Evolutionary conservation across 2,888 invertebrate species (phyloP).

Genomic region (Zeuzera pyrina): DNA sequence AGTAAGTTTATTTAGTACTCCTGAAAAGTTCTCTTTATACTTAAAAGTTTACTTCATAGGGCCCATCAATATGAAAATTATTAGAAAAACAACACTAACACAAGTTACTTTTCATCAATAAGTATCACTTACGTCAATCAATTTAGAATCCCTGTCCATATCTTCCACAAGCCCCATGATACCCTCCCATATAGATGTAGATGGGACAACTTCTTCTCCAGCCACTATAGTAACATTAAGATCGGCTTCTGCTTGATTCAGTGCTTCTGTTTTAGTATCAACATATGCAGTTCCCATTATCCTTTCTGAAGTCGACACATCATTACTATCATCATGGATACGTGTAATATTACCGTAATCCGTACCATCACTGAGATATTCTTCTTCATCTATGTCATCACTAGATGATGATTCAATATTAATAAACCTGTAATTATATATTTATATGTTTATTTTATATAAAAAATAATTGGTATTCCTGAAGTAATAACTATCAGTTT

Average conservation of each 20-base stretch:
- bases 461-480: too few relatives aligned
- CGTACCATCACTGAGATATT: slow-evolving; percentile 57
- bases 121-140: slow-evolving; percentile 46
- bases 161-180: slow-evolving; percentile 59
- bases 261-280: slow-evolving; percentile 33
- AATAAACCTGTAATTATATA: slow-evolving; percentile 76
- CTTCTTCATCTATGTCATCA: slow-evolving; percentile 71
- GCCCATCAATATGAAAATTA: too few relatives aligned
- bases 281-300: slow-evolving; percentile 44
- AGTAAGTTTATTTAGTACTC: too few relatives aligned
- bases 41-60: too few relatives aligned
- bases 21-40: too few relatives aligned
- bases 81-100: too few relatives aligned
- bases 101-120: too few relatives aligned
- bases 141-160: slow-evolving; percentile 41
- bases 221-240: slow-evolving; percentile 56
- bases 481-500: too few relatives aligned
- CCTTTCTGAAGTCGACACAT: slow-evolving; percentile 25
- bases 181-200: slow-evolving; percentile 57
- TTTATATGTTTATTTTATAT: too few relatives aligned
- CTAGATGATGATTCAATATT: slow-evolving; percentile 81
- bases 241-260: slow-evolving; percentile 38
- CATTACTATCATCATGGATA: slow-evolving; percentile 36
- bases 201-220: slow-evolving; percentile 38
- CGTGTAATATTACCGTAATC: slow-evolving; percentile 60